Evolutionary conservation across 2,113 vertebrate genomes (phyloP), one percentile per base, ranked within the genome.

Genomic region (Chloebia gouldiae): DNA sequence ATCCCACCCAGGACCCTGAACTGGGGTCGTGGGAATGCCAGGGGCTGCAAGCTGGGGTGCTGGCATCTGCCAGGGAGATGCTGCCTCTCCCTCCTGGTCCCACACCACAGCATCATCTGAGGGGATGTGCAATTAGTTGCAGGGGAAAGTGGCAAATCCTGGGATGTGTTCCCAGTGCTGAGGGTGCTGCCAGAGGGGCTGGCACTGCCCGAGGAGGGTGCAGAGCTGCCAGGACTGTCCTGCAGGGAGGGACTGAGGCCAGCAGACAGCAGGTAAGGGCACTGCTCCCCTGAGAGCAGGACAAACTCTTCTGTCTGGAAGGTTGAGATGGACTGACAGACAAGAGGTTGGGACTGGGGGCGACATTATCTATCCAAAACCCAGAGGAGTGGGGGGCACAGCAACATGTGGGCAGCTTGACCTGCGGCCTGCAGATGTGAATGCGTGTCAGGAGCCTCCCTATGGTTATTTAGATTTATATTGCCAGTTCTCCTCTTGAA

Each of bases 71-170:
- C 12, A 3, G 59, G 44, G 70, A 59, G 75, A 33, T 6, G 65
- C 61, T 82, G 61, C 39, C 15, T 11, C 51, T 50, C 78, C 33
- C 44, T 37, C n/a, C 35, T 1, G 0, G 47, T 13, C 22, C 51
- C 17, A 2, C 8, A 28, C 6, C 28, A 9, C 3, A 2, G 39
- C 61, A 28, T 21, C 57, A 2, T 10, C 42, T 5, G 1, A 42
- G 11, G 65, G 56, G 28, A 75, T 0, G 9, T 4, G 47, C 2
- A 6, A 4, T 18, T 0, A 6, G 59, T 2, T 22, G 24, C 25
- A 49, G 77, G 37, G 50, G 7, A 35, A 87, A 20, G 91, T 6
- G 71, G 39, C 0, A 20, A 79, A 59, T 9, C 21, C 51, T 22
- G 56, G 5, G 10, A 8, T 0, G 6, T 9, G n/a, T 8, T 81